Conservation (phyloP, 1,140 invertebrate species). For the Conus ventricosus region DNA sequence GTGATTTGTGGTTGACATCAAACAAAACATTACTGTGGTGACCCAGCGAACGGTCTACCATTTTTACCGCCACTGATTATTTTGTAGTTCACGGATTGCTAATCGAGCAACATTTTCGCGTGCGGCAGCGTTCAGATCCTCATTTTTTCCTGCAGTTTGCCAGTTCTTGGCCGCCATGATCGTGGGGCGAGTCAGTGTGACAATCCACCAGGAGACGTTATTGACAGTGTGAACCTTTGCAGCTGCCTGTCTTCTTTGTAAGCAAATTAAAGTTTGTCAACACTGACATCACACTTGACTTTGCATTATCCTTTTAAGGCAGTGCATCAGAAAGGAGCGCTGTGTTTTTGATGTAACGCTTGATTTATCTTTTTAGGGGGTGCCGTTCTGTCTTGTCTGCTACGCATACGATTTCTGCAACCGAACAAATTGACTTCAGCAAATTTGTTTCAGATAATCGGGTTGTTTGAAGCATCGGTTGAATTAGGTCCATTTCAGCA, state of each 20-base stretch:
- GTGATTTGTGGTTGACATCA: slow-evolving; percentile 16
- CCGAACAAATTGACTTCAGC: not conserved
- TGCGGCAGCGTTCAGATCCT: not conserved
- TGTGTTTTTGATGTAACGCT: not conserved
- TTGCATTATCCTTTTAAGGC: not conserved
- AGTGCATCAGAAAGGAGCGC: not conserved
- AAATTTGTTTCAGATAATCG: too few relatives aligned
- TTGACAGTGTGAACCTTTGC: not conserved
- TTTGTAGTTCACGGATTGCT: not conserved
- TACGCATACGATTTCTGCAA: not conserved
- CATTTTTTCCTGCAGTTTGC: slow-evolving; percentile 1
- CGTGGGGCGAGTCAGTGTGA: slow-evolving; percentile 23
- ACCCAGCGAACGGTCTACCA: not conserved
- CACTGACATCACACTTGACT: not conserved
- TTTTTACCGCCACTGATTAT: not conserved
- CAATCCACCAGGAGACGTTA: slow-evolving; percentile 8
- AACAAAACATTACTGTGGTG: slow-evolving; percentile 1
- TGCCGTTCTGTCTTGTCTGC: slow-evolving; percentile 3
- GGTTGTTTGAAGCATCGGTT: too few relatives aligned
- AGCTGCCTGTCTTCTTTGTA: not conserved
- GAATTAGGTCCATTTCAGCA: too few relatives aligned
- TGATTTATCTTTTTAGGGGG: not conserved
- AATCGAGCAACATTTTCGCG: not conserved
- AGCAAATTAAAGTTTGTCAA: not conserved
- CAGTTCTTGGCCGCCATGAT: slow-evolving; percentile 29